Conservation (phyloP, 2,113 vertebrate species). For the Cepphus grylle region DNA sequence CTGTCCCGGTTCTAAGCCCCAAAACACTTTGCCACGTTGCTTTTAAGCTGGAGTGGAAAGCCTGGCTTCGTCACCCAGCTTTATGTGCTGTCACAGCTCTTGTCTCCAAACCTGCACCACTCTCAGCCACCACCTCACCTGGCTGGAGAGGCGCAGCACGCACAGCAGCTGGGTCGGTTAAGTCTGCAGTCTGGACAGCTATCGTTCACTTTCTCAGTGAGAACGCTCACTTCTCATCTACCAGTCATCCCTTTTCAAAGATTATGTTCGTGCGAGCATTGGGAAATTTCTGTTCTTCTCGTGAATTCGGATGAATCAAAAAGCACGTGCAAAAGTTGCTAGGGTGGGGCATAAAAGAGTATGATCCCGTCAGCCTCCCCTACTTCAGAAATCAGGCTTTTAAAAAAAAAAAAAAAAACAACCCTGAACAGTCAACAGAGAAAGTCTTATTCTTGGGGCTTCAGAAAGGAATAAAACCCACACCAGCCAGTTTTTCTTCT, state of each 20-base stretch:
- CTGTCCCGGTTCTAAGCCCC: background rate
- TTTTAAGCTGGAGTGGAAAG: background rate
- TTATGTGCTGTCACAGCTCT: background rate
- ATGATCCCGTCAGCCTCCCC: background rate
- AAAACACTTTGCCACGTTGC: background rate
- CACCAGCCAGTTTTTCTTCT: background rate
- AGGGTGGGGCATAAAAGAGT: background rate
- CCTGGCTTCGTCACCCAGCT: background rate
- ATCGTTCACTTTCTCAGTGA: background rate
- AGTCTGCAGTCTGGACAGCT: background rate
- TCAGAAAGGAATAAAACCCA: background rate
- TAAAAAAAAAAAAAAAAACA: background rate
- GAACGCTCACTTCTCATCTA: background rate
- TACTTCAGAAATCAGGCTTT: background rate
- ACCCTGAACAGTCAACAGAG: background rate
- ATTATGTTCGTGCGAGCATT: background rate
- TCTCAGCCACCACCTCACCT: background rate
- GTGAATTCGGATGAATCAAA: background rate
- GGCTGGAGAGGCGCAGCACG: background rate
- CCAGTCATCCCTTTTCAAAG: background rate
- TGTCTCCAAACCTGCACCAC: background rate
- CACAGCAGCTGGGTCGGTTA: fast-evolving
- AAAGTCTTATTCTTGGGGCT: background rate
- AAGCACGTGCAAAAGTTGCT: background rate
- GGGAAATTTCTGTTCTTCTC: background rate